phyloP scores from a whole-genome alignment of 2,797 vertebrate genomes.

The Clarias platycephalus region DNA sequence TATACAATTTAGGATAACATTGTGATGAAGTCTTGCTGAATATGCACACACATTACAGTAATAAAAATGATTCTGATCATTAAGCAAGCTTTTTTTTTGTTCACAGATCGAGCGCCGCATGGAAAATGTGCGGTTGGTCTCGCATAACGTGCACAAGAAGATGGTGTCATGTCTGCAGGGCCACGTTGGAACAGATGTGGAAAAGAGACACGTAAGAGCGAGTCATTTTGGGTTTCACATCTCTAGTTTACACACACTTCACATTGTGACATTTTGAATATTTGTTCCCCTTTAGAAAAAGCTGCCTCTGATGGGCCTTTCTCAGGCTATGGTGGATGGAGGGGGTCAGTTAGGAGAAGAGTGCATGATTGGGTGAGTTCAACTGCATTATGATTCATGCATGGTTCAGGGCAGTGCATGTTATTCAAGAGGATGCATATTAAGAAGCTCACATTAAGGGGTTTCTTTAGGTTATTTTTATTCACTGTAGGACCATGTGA shows the following conservation, averaged over 20 bases:
- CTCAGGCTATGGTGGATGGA: constrained; percentile 90
- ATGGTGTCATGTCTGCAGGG: constrained; percentile 87
- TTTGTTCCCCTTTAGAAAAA: constrained; percentile 81
- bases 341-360: constrained; percentile 86
- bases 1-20: not conserved
- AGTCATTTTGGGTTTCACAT: not conserved
- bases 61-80: not conserved
- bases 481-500: not conserved
- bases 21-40: not conserved
- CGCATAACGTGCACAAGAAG: constrained; percentile 90
- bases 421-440: not conserved
- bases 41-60: not conserved
- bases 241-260: not conserved
- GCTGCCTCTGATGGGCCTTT: constrained; percentile 85
- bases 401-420: not conserved
- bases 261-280: constrained; percentile 23
- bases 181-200: constrained; percentile 83
- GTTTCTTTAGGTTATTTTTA: not conserved
- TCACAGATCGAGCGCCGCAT: constrained; percentile 89
- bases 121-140: constrained; percentile 84
- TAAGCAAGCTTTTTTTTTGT: constrained; percentile 9
- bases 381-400: not conserved
- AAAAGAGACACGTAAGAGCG: constrained; percentile 89
- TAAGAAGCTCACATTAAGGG: not conserved
- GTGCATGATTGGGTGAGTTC: constrained; percentile 84